Evolutionary conservation across 2,113 vertebrate genomes (phyloP), one percentile per base, ranked within the genome.

Genomic region (Pedetes capensis): DNA sequence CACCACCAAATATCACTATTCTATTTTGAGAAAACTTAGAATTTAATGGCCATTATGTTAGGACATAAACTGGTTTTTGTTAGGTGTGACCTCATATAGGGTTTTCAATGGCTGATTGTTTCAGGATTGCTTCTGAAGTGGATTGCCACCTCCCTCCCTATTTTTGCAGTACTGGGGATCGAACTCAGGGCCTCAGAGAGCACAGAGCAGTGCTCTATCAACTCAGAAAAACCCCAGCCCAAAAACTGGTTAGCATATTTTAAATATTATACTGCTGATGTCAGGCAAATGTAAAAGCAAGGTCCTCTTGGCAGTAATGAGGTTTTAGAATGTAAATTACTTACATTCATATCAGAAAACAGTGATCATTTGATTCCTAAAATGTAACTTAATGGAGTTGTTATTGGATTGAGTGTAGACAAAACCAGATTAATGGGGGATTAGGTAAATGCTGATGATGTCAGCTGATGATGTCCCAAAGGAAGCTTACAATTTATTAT

Each of bases 341-440:
- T 93, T 76, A 63, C 42, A 82, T 18, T 86, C 74, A 32, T 55
- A 79, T 57, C 25, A 84, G 42, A 89, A 97, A 96, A 72, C 7
- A 83, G 42, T 59, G 37, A 87, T 12, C 61, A 61, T 37, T 64
- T 82, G 75, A 90, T 75, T 92, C 72, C 88, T 76, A 89, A 86
- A 91, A 91, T 51, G 5, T 34, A 79, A 64, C 86, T 87, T 86
- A 95, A 81, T 39, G 29, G 32, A 79, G 79, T 27, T 94, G 17
- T 27, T 86, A 39, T 64, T 93, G 47, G 91, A 96, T 20, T 87
- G 13, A 87, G 29, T 83, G 34, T 42, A 72, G 20, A 37, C 47
- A 87, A 83, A 91, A 75, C 66, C 39, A 89, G n/a, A 93, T 90
- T 91, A 93, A 85, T 49, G 51, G 42, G 27, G 93, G 39, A 95